Conservation (phyloP, 2,113 vertebrate species). For the Albula glossodonta region DNA sequence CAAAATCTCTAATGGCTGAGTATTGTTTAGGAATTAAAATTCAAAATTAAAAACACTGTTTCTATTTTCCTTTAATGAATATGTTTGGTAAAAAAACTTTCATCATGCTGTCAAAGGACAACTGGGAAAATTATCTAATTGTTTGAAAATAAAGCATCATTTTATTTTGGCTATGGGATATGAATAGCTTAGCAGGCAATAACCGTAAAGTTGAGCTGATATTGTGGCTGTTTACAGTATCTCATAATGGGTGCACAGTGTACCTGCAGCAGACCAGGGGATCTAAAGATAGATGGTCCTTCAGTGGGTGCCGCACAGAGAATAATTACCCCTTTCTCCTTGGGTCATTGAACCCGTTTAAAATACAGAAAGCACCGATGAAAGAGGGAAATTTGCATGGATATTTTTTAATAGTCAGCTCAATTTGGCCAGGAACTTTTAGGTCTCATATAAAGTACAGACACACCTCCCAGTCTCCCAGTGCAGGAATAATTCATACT, state of each 20-base stretch:
- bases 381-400: constrained; percentile 6
- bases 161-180: constrained; percentile 38
- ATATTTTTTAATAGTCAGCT: not conserved
- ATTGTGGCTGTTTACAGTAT: constrained; percentile 57
- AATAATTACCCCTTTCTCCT: constrained; percentile 44
- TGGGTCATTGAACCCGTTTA: constrained; percentile 34
- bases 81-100: not conserved
- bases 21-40: not conserved
- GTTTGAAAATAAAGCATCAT: constrained; percentile 20
- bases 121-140: constrained; percentile 7
- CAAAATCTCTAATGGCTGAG: not conserved
- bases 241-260: constrained; percentile 60
- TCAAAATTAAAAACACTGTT: not conserved
- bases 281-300: constrained; percentile 33
- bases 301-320: constrained; percentile 38
- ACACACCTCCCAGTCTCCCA: not conserved
- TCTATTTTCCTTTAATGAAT: not conserved
- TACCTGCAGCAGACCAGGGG: constrained; percentile 36
- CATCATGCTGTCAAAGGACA: constrained; percentile 1
- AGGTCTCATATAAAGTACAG: not conserved
- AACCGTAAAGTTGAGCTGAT: constrained; percentile 50
- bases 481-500: not conserved
- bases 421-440: not conserved
- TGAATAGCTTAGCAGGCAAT: constrained; percentile 21
- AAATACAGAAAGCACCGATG: constrained; percentile 20